Conservation (phyloP, 2,113 vertebrate genomes). For the Mandrillus leucophaeus region DNA sequence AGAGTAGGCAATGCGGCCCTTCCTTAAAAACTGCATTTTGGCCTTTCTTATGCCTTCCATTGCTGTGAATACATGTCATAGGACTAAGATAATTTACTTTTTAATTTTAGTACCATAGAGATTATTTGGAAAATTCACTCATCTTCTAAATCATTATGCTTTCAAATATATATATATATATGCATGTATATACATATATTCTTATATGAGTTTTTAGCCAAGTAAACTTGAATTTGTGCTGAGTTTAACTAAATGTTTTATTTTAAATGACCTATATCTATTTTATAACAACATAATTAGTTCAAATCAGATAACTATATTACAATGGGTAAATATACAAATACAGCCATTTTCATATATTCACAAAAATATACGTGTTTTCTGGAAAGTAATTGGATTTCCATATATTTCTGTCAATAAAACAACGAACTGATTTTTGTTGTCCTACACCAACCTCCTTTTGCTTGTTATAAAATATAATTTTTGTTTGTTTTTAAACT, state of each 20-base stretch:
- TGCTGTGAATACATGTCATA: background rate
- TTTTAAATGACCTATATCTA: background rate
- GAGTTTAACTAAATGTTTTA: background rate
- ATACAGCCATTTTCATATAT: background rate
- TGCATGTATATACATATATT: background rate
- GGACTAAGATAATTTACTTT: background rate
- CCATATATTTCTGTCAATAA: background rate
- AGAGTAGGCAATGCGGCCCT: background rate
- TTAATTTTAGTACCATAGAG: background rate
- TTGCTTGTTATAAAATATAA: background rate
- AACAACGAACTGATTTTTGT: background rate
- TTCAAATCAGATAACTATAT: background rate
- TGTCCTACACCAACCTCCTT: background rate
- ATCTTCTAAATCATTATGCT: background rate
- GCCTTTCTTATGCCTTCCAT: background rate
- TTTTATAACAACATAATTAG: background rate
- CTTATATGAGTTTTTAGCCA: background rate
- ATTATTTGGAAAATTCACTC: background rate
- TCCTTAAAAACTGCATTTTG: background rate
- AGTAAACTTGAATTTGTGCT: background rate
- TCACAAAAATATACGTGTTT: background rate
- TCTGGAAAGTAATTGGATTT: background rate
- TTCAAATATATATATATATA: background rate
- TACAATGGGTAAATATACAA: background rate
- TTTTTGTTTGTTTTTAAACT: background rate